Conservation (phyloP, 2,888 invertebrate species). For the Barypeithes pellucidus region DNA sequence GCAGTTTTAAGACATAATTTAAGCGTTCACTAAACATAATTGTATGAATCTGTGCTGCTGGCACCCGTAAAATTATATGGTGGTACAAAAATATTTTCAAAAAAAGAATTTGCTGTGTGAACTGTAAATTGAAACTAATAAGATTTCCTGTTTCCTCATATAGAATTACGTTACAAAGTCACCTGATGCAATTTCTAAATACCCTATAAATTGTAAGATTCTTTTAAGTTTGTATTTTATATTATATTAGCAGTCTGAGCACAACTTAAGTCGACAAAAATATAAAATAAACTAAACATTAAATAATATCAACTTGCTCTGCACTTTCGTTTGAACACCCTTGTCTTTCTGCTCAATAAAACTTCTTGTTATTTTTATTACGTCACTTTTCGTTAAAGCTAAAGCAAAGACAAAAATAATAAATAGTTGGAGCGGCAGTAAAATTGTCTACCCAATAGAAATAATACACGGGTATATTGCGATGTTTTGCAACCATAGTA, state of each 20-base stretch:
- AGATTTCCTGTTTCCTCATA: no score
- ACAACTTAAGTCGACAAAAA: neutral
- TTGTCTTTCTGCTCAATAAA: neutral
- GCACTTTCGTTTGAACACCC: neutral
- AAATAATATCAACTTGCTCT: slow-evolving; percentile 6
- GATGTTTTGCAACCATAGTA: neutral
- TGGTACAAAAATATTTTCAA: no score
- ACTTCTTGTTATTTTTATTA: slow-evolving; percentile 7
- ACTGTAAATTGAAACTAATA: no score
- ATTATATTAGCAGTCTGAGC: neutral
- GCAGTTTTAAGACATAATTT: no score
- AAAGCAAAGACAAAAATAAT: neutral
- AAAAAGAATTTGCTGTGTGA: no score
- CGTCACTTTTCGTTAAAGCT: neutral
- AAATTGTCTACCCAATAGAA: neutral
- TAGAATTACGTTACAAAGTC: no score
- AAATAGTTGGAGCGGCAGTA: neutral
- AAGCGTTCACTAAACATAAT: no score
- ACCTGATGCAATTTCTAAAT: no score
- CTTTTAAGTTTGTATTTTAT: no score
- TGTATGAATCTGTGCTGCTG: no score
- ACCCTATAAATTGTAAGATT: no score
- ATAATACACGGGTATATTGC: neutral
- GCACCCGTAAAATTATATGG: no score
- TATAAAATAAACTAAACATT: slow-evolving; percentile 4